These are phyloP conservation scores for Morelia viridis DNA, from an alignment of 2,797 vertebrate genomes.

Conservation along the genomic window DNA sequence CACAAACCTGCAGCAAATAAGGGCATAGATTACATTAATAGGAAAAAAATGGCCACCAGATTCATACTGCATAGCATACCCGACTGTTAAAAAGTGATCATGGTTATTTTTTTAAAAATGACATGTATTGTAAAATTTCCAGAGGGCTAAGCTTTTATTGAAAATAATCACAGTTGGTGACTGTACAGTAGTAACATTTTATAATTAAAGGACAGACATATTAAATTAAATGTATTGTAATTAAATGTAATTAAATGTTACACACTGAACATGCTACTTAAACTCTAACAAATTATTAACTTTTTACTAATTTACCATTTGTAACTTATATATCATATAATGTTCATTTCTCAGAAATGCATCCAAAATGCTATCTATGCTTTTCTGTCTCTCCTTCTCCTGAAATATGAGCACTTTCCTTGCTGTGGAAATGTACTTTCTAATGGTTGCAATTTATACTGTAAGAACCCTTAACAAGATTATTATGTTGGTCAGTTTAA, in stretches of 20 bases:
- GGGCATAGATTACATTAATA: neutral
- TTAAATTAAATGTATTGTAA: neutral
- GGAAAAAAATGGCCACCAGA: neutral
- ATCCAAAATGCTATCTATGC: neutral
- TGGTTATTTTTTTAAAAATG: neutral
- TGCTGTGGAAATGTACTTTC: slow-evolving; percentile 5
- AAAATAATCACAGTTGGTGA: neutral
- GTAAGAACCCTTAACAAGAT: neutral
- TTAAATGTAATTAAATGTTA: neutral
- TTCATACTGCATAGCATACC: neutral
- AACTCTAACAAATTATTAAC: neutral
- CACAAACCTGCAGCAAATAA: neutral
- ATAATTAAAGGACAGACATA: neutral
- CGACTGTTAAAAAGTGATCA: neutral
- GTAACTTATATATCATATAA: neutral
- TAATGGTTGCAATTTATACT: neutral
- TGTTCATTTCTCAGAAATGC: neutral
- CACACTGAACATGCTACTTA: neutral
- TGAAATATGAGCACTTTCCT: neutral
- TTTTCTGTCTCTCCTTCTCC: neutral
- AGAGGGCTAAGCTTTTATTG: neutral
- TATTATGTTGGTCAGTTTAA: neutral
- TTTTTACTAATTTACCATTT: neutral
- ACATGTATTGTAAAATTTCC: slow-evolving; percentile 11
- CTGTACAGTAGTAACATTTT: neutral